Percentiles rank a stretch among this genome's conserved stretches.
Conservation (phyloP, 2,113 vertebrate genomes). For the Oxygymnocypris stewartii region DNA sequence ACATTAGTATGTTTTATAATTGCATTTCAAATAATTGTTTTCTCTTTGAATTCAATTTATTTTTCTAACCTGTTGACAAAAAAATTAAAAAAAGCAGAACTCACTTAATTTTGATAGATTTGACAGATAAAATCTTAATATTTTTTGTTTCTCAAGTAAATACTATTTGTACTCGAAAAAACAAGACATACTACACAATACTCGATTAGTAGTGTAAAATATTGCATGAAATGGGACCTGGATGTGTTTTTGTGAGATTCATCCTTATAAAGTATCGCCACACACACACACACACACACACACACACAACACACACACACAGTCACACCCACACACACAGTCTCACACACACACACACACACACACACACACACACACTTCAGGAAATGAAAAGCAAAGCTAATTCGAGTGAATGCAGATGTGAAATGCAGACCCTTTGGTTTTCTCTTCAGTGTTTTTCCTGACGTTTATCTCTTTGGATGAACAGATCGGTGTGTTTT, state of each 20-base stretch:
- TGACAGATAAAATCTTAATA: no score
- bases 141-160: no score
- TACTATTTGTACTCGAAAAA: not conserved
- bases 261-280: not conserved
- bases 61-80: not conserved
- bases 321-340: no score
- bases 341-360: no score
- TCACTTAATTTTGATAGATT: no score
- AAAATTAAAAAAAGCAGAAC: no score
- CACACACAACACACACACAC: not conserved
- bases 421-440: no score
- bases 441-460: slow-evolving; percentile 42
- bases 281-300: not conserved
- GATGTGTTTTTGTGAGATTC: slow-evolving; percentile 1
- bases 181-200: not conserved
- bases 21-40: not conserved
- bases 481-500: slow-evolving; percentile 55
- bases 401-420: not conserved
- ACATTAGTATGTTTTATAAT: not conserved
- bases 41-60: not conserved
- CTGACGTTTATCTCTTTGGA: slow-evolving; percentile 48
- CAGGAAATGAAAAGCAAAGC: not conserved
- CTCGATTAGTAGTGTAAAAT: no score
- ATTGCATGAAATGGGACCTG: not conserved
- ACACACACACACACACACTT: not conserved